Base-by-base conservation (phyloP, 2,113 vertebrate genomes). In the Pelecanoides urinatrix region DNA sequence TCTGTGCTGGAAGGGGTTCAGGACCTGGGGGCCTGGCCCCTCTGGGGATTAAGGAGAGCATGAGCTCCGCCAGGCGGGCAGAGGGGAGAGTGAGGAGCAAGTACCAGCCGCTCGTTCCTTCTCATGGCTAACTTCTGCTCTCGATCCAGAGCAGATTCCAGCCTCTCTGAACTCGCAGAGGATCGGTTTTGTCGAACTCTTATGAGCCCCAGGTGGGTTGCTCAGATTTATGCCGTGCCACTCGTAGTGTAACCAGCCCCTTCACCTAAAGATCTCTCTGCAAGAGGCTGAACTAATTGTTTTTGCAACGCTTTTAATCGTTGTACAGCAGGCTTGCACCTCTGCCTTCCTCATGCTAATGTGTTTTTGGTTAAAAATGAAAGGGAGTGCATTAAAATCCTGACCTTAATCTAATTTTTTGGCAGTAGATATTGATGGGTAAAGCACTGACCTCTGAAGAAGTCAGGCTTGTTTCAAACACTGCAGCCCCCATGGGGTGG, bases 71-170 rank as follows among this genome's bases (percentile, higher is more conserved):
- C 7, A 6, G 44, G 55, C 2, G 4, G 50, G 36, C 45, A 40
- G 20, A 52, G 29, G 9, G 58, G 19, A 50, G 17, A 34, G 14
- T 4, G 27, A 88, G 22, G 40, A 26, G 15, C 34, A 17, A 11
- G 15, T 20, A 22, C 27, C 20, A 34, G 36, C 12, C 1, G 0
- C 22, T n/a, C 2, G 0, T 44, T 61, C 27, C 6, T 61, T 29
- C 21, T 34, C 23, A 1, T 8, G 42, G 32, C 17, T n/a, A 15
- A 8, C 32, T 61, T 29, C 65, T 72, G 47, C 38, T 86, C 49
- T 44, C 0, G 0, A 5, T 5, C 5, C 42, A 19, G 75, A 50
- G 71, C 45, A 49, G 30, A 34, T 18, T 53, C 29, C 77, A 32
- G 21, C 21, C 53, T 4, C 29, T 49, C 30, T 0, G 0, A 49